phyloP scores from a whole-genome alignment of 2,797 vertebrate species.

The Acanthurus lineatus region DNA sequence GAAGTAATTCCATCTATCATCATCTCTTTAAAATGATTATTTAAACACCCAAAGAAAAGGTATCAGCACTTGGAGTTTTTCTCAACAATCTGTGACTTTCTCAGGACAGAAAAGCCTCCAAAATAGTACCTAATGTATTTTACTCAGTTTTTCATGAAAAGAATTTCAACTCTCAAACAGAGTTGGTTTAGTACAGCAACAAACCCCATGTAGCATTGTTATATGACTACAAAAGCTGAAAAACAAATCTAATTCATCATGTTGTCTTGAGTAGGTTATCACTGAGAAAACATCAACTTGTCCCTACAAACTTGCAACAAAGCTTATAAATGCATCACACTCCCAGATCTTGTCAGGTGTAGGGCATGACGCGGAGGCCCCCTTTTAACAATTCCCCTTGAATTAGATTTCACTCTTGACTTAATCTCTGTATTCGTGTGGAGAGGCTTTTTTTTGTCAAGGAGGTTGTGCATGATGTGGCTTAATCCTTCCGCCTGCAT shows the following conservation, averaged over 20 bases:
- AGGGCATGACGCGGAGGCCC: constrained; percentile 26
- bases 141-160: background rate
- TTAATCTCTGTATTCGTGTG: constrained; percentile 82
- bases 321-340: constrained; percentile 37
- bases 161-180: too few relatives aligned
- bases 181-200: background rate
- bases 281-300: constrained; percentile 38
- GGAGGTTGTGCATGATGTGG: constrained; percentile 76
- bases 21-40: background rate
- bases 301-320: constrained; percentile 23
- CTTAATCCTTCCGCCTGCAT: constrained; percentile 81
- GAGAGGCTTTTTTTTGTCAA: constrained; percentile 71
- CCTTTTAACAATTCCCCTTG: constrained; percentile 68
- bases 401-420: constrained; percentile 83
- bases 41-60: background rate
- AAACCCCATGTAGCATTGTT: constrained; percentile 1
- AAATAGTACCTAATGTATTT: background rate
- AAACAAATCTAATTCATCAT: constrained; percentile 33
- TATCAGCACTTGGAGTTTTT: background rate
- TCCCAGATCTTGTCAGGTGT: constrained; percentile 48
- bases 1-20: too few relatives aligned
- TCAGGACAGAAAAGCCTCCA: background rate
- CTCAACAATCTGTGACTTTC: background rate
- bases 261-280: background rate
- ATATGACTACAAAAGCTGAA: constrained; percentile 19